These are phyloP conservation scores for Enchytraeus crypticus DNA, from an alignment of 2,888 invertebrate genomes.

Conservation along the genomic window DNA sequence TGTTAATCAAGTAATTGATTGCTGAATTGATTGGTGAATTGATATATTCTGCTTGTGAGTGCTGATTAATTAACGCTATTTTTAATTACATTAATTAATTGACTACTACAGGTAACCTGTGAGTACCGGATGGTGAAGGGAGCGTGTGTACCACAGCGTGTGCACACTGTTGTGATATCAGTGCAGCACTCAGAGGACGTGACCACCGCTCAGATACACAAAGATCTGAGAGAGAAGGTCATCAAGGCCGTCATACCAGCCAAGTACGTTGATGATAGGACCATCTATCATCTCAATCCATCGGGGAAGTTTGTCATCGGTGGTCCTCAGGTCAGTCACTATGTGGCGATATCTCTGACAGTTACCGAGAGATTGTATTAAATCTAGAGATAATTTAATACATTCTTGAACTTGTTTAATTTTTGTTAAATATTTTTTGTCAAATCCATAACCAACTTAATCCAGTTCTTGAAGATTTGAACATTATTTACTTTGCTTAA, in stretches of 20 bases:
- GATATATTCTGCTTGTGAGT: not conserved
- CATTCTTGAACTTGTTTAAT: too few species aligned
- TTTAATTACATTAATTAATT: not conserved
- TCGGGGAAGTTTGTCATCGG: conserved; percentile 79
- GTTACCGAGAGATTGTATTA: too few species aligned
- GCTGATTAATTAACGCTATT: not conserved
- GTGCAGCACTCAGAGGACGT: conserved; percentile 92
- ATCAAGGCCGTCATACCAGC: conserved; percentile 83
- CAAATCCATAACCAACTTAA: too few species aligned
- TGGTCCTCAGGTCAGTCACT: conserved; percentile 82
- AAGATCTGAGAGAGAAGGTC: conserved; percentile 78
- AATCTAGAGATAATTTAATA: too few species aligned
- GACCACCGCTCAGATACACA: conserved; percentile 68
- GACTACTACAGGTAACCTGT: conserved; percentile 69
- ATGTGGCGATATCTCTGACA: too few species aligned
- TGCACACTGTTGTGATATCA: conserved; percentile 94
- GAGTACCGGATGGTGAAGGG: conserved; percentile 86
- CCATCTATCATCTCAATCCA: conserved; percentile 81
- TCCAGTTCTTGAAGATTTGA: too few species aligned
- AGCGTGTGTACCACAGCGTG: conserved; percentile 90
- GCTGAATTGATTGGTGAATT: not conserved
- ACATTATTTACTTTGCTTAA: too few species aligned
- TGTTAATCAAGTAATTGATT: not conserved
- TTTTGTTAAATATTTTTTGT: too few species aligned
- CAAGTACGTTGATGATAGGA: conserved; percentile 79